Evolutionary conservation across 2,113 vertebrate genomes (phyloP).

Genomic region (Indri indri): DNA sequence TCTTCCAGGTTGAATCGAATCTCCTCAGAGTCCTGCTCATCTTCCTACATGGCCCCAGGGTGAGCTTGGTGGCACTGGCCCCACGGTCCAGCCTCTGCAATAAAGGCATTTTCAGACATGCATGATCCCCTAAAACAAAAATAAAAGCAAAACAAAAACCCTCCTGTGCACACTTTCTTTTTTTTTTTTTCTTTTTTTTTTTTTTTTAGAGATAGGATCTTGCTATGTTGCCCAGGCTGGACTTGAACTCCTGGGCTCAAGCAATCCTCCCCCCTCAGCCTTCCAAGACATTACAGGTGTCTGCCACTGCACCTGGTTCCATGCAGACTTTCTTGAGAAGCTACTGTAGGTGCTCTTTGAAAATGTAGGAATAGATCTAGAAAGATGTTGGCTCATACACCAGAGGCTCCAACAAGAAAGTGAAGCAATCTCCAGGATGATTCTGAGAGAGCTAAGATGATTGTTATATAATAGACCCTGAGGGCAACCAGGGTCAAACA

Average conservation of each 20-base stretch:
- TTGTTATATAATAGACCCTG: neutral
- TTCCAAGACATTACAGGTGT: too few relatives aligned
- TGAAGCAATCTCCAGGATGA: neutral
- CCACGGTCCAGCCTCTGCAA: too few relatives aligned
- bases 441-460: neutral
- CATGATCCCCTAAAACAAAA: neutral
- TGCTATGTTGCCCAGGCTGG: too few relatives aligned
- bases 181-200: too few relatives aligned
- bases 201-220: too few relatives aligned
- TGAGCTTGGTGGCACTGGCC: neutral
- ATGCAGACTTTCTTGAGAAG: neutral
- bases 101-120: neutral
- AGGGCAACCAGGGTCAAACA: too few relatives aligned
- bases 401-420: neutral
- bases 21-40: slow-evolving; percentile 85
- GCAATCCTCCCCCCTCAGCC: too few relatives aligned
- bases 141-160: neutral
- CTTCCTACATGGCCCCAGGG: slow-evolving; percentile 66
- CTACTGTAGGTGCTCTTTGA: neutral
- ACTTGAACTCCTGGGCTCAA: too few relatives aligned
- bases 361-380: neutral
- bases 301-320: too few relatives aligned
- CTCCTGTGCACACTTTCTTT: neutral
- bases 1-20: slow-evolving; percentile 91
- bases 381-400: neutral